A percentile compares a stretch with the other conserved stretches of the same genome.
phyloP scores from a whole-genome alignment of 2,113 vertebrate species.

The Pluvialis apricaria region DNA sequence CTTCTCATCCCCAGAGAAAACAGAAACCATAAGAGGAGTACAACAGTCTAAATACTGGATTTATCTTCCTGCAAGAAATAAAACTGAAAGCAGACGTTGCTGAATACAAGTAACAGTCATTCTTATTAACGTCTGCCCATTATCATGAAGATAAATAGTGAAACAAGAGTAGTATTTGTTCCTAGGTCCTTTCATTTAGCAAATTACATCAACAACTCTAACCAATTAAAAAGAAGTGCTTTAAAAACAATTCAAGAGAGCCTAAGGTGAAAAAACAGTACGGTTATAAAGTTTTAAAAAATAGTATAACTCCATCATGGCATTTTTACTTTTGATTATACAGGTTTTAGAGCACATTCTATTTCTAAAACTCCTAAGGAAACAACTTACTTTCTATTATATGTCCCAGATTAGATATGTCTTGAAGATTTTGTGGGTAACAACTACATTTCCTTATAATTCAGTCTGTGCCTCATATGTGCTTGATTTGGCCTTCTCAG shows the following conservation, averaged over 20 bases:
- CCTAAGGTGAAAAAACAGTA: background rate
- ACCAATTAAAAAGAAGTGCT: background rate
- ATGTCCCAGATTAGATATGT: background rate
- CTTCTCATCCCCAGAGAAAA: background rate
- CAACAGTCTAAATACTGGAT: background rate
- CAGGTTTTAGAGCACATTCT: background rate
- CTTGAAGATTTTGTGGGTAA: background rate
- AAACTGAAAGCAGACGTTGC: background rate
- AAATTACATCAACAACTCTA: background rate
- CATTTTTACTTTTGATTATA: background rate
- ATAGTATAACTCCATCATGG: background rate
- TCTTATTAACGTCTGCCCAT: background rate
- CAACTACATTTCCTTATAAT: background rate
- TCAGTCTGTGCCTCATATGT: background rate
- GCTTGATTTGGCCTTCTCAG: background rate
- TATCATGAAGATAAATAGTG: background rate
- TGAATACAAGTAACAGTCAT: background rate
- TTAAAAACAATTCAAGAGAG: background rate
- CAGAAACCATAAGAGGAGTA: background rate
- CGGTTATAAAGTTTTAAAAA: background rate
- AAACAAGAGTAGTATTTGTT: background rate
- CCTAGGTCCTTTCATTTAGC: background rate
- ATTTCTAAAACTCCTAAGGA: background rate
- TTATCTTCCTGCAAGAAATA: background rate
- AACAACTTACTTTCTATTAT: background rate